Evolutionary conservation across 2,113 vertebrate genomes (phyloP).

Genomic region (Bubalus kerabau): DNA sequence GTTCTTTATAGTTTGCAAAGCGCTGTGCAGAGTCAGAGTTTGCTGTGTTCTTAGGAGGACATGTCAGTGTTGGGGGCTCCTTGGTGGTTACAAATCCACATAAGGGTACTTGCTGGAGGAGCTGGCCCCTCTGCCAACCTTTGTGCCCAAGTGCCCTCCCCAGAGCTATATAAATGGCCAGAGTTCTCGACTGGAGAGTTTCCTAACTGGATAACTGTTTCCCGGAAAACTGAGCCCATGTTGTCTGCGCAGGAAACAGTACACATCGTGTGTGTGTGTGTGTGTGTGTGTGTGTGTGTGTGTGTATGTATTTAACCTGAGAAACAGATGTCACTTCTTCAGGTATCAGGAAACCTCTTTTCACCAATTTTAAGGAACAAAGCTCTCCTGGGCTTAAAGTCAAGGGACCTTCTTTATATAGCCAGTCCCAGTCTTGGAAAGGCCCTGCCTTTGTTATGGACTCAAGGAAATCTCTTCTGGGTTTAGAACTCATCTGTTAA

Average conservation of each 20-base stretch:
- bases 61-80: fast-evolving
- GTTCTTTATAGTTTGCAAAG: not conserved
- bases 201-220: not conserved
- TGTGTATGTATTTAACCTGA: not conserved
- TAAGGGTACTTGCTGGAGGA: not conserved
- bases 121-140: not conserved
- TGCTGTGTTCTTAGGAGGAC: not conserved
- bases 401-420: slow-evolving; percentile 16
- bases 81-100: not conserved
- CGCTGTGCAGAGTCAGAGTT: fast-evolving
- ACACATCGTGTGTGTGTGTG: not conserved
- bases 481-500: not conserved
- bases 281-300: too few species aligned
- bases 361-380: slow-evolving; percentile 23
- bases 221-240: not conserved
- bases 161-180: not conserved
- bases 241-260: slow-evolving; percentile 39
- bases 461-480: not conserved
- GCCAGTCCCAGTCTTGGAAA: not conserved
- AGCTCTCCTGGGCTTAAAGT: slow-evolving; percentile 12
- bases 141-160: not conserved
- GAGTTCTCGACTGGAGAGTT: not conserved
- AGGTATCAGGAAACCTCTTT: slow-evolving; percentile 31
- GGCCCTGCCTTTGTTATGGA: not conserved
- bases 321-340: slow-evolving; percentile 38